Evolutionary conservation across 2,797 vertebrate species (phyloP), one percentile per base, ranked within the genome.

Genomic region (Spondyliosoma cantharus): DNA sequence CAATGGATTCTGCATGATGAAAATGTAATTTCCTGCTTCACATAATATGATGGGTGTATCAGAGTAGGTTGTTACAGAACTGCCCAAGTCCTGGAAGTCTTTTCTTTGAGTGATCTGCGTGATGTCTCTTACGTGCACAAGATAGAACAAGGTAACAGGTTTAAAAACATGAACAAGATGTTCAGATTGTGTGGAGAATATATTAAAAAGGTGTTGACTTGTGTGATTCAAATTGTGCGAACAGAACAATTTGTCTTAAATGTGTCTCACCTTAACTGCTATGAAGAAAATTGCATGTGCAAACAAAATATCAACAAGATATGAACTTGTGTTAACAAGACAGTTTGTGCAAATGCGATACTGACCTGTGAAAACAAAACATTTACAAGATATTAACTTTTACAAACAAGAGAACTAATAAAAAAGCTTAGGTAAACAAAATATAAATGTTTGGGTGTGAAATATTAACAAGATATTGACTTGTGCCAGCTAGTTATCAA

Each of bases 1-100:
- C 16, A 24, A 49, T 25, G 53, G 24, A 62, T 77, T 71, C n/a
- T 75, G 49, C 58, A 4, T 56, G 53, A 61, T 61, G 27, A 56
- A 57, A 60, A 42, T 12, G 52, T 12, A 14, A 19, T 29, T 58
- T 61, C 25, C 15, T 13, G 77, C 58, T 27, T 65, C 22, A 74
- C 7, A 9, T 73, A 1, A 43, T 70, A 15, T 78, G 45, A 76
- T 37, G 15, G 19, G 62, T 57, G 14, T 45, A 58, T 57, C 17
- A 13, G 52, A 54, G 7, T 17, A 54, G 20, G 37, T 59, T 46
- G 52, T 45, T 12, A 45, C 1, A 42, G 25, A 32, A 22, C 3
- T 20, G 19, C 9, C 3, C 3, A 16, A 19, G 50, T 19, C 65
- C 64, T 59, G 17, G 37, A 54, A 37, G n/a, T 6, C 22, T 9